Evolutionary conservation across 2,113 vertebrate species (phyloP), one percentile per base, ranked within the genome.

Genomic region (Apodemus speciosus): DNA sequence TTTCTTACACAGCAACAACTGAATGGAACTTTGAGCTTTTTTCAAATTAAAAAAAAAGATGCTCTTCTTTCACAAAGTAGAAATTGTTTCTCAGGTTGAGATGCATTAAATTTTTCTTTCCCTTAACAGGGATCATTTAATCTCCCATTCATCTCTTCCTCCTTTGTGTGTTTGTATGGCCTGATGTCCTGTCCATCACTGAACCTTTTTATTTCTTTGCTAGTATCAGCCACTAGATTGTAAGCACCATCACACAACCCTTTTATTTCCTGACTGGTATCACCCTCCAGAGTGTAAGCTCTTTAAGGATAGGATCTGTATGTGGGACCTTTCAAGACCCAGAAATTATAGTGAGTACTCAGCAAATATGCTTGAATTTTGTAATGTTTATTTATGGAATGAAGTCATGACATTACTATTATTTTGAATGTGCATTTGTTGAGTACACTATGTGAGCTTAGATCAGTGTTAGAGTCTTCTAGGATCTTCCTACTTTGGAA

Each of bases 201-300:
- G 16, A 86, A 75, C 75, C 72, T 80, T 92, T 80, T 91, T 79
- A 81, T 88, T 56, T 90, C 69, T 18, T 77, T 53, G 21, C 88
- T 16, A 60, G 46, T 25, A 69, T 85, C 81, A 72, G 76, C 35
- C 53, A 81, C 77, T 95, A 90, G 66, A 96, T 40, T 88, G 81
- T 93, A 96, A 64, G 43, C 56, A 53, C 62, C 35, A 77, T 79
- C 56, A 64, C 30, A 88, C 13, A 73, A 69, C 66, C 77, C 79
- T 93, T 76, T 91, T 75, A 81, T 92, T 56, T 85, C 75, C 25
- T 77, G 53, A 35, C 88, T 16, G 58, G 35, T 51, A 58, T 64
- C 68, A 72, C 81, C 32, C 62, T 83, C 73, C 95, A 89, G 72
- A 96, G 46, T 92, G 83, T 94, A 96, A 71, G 83, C 81, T 96